These are phyloP conservation scores for Triplophysa siluroides DNA, from an alignment of 2,113 vertebrate genomes.

Conservation along the genomic window DNA sequence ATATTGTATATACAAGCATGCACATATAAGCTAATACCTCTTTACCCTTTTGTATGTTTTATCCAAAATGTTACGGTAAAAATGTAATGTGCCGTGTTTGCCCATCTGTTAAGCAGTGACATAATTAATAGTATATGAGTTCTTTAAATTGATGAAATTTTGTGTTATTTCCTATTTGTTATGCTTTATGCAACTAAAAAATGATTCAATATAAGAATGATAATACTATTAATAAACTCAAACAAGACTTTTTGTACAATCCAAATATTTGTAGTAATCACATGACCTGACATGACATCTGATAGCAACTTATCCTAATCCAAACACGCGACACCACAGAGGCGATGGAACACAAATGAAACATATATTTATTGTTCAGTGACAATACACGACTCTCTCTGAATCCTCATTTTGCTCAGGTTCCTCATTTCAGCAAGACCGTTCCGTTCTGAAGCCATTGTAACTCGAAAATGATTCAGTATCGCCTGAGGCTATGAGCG, in stretches of 20 bases:
- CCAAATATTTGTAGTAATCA: conserved; percentile 31
- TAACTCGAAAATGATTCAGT: conserved; percentile 9
- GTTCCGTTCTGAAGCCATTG: conserved; percentile 34
- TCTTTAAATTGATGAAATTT: not conserved
- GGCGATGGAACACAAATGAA: conserved; percentile 35
- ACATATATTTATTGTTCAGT: conserved; percentile 10
- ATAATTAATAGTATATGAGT: not conserved
- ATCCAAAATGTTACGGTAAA: not conserved
- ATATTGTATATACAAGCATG: not conserved
- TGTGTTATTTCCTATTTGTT: too few species aligned
- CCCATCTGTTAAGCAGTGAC: not conserved
- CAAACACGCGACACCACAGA: conserved; percentile 27
- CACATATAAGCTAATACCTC: too few species aligned
- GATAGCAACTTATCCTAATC: conserved; percentile 10
- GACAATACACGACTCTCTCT: conserved; percentile 25
- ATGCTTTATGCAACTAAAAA: not conserved
- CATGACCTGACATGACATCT: conserved; percentile 14
- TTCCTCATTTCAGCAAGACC: conserved; percentile 45
- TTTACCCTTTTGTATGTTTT: too few species aligned
- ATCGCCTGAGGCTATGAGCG: conserved; percentile 45
- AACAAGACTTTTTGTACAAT: not conserved
- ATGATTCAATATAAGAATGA: not conserved
- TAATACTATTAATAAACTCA: conserved; percentile 3
- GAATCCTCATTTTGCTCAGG: conserved; percentile 38
- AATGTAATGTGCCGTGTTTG: not conserved